Evolutionary conservation across 2,888 invertebrate species (phyloP).

Genomic region (Pedicia rivosa): DNA sequence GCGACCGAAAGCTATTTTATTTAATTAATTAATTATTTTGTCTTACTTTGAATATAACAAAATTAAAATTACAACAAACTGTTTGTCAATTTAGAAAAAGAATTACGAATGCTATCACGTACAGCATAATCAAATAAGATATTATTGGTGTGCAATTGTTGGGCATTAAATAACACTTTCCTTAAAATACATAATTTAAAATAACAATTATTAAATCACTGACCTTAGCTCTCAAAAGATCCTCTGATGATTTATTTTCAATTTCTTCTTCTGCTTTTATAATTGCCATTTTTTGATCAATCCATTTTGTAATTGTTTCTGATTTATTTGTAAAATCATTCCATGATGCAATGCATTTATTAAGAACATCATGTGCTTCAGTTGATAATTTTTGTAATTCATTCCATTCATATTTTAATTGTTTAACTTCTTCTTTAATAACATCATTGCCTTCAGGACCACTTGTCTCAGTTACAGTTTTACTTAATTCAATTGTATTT

Average conservation of each 20-base stretch:
- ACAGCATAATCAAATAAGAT: too few relatives aligned
- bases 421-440: slow-evolving; percentile 66
- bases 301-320: slow-evolving; percentile 57
- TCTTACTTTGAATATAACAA: too few relatives aligned
- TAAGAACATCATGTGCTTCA: slow-evolving; percentile 57
- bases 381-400: slow-evolving; percentile 57
- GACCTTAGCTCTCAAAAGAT: slow-evolving; percentile 58
- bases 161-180: not conserved
- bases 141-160: too few relatives aligned
- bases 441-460: slow-evolving; percentile 70
- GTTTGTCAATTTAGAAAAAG: too few relatives aligned
- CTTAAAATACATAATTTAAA: not conserved
- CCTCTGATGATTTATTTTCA: slow-evolving; percentile 62
- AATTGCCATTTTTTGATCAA: slow-evolving; percentile 50
- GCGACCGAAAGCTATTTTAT: too few relatives aligned
- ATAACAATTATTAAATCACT: slow-evolving; percentile 13
- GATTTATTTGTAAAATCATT: slow-evolving; percentile 58
- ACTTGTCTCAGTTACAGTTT: slow-evolving; percentile 57
- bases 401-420: slow-evolving; percentile 69
- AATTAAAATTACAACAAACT: too few relatives aligned
- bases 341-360: slow-evolving; percentile 67
- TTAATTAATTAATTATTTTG: too few relatives aligned
- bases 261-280: slow-evolving; percentile 48
- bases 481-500: slow-evolving; percentile 56
- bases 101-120: too few relatives aligned